A percentile compares a stretch with the other conserved stretches of the same genome.
Evolutionary conservation across 1,140 invertebrate species (phyloP).

Genomic region (Chironomus tepperi): DNA sequence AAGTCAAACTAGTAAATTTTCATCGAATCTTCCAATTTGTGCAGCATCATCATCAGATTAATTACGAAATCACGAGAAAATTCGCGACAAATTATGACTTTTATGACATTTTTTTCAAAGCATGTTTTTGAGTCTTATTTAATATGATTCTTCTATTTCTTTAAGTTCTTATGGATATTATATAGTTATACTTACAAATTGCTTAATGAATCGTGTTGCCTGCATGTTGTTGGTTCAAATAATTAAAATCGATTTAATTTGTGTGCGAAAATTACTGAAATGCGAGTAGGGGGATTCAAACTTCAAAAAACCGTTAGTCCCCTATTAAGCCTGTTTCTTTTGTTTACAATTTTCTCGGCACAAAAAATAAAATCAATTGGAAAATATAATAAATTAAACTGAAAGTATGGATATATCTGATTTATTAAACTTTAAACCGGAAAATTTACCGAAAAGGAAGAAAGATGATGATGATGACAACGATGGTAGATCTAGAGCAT

Average conservation of each 20-base stretch:
- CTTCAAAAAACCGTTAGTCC: too few relatives aligned
- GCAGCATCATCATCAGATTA: neutral
- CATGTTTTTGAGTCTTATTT: neutral
- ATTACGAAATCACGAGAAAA: neutral
- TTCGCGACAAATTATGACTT: neutral
- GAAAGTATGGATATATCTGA: neutral
- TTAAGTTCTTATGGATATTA: neutral
- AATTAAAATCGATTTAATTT: too few relatives aligned
- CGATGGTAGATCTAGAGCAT: neutral
- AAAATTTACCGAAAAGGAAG: neutral
- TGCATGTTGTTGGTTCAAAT: neutral
- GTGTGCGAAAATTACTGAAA: too few relatives aligned
- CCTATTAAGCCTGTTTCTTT: too few relatives aligned
- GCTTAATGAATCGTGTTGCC: neutral
- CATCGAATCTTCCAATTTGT: neutral
- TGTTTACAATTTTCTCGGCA: too few relatives aligned
- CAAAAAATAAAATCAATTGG: too few relatives aligned
- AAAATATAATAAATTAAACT: neutral
- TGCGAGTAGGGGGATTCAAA: too few relatives aligned
- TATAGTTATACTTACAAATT: neutral
- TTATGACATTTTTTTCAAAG: neutral
- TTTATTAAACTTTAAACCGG: neutral
- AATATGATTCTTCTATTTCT: neutral
- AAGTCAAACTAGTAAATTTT: neutral
- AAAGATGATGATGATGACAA: neutral